Evolutionary conservation across 2,797 vertebrate species (phyloP).

Genomic region (Linurgus olivaceus): DNA sequence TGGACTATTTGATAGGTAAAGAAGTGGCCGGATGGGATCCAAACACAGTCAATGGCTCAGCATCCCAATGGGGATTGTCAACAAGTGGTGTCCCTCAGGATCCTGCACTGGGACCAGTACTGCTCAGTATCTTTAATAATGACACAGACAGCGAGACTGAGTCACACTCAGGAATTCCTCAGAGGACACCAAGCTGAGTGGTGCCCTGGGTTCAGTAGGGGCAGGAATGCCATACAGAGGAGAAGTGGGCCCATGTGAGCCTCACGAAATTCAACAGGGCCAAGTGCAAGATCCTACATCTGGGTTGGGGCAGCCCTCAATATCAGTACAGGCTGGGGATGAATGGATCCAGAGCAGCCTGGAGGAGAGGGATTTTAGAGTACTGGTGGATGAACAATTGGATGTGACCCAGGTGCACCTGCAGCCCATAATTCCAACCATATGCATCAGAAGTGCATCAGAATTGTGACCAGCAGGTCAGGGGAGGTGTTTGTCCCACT

Average conservation of each 20-base stretch:
- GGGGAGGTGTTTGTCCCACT: not conserved
- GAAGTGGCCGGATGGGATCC: not conserved
- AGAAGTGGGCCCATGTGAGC: not conserved
- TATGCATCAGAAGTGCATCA: not conserved
- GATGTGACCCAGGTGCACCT: not conserved
- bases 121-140: not conserved
- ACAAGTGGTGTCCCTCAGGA: not conserved
- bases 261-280: not conserved
- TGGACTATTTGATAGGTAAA: not conserved
- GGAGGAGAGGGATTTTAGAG: not conserved
- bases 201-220: not conserved
- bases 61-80: not conserved
- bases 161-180: not conserved
- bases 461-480: not conserved
- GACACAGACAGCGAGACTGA: not conserved
- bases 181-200: not conserved
- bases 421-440: not conserved
- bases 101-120: not conserved
- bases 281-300: not conserved
- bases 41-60: not conserved
- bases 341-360: not conserved
- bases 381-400: not conserved
- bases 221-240: not conserved
- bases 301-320: not conserved
- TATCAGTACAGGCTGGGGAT: not conserved